Evolutionary conservation across 92 coral and sea anemone genomes (phyloP), one percentile per base, ranked within the genome.

Genomic region (Porites cylindrica): DNA sequence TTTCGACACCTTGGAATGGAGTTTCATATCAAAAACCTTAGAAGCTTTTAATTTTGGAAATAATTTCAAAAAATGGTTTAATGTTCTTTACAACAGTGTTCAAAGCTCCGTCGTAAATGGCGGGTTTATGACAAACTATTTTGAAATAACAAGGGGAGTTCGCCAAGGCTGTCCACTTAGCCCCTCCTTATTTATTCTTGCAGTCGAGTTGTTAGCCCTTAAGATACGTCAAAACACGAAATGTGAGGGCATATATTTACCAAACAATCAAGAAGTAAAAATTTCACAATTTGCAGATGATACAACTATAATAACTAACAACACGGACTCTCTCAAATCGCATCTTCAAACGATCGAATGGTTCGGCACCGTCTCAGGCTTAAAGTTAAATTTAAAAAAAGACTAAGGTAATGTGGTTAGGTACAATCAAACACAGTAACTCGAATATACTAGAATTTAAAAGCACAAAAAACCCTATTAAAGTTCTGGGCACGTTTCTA

Each of bases 331-430:
- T 43, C 84, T 64, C 20, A 79, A 66, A 38, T 66, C 72, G 10
- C 75, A 79, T 21, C 84, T 79, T 51, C 50, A 79, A 18, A 9
- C 21, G 7, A 79, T 79, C 10, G 23, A 65, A 50, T 1, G 16
- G 8, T 65, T 65, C 23, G 74, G 84, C 8, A 14, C 62, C 21
- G 4, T 79, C 64, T 79, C 84, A 66, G 73, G 75, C 3, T n/a
- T 62, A 78, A 79, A 79, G 23, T 13, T 65, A 79, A 79, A 51
- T 51, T n/a, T 66, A 10, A 13, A 79, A 20, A 63, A 79, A 79
- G 20, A 79, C 74, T 8, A 79, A 79, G 51, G 84, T 63, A 79
- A 66, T 47, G 61, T 65, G 84, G 84, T n/a, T 51, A 65, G 74
- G 84, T 47, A 2, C 84, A 2, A 79, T 17, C 38, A 66, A 79